A percentile compares a stretch with the other conserved stretches of the same genome.
These are phyloP conservation scores for Nebria salina DNA, from an alignment of 2,888 invertebrate genomes.

Conservation along the genomic window DNA sequence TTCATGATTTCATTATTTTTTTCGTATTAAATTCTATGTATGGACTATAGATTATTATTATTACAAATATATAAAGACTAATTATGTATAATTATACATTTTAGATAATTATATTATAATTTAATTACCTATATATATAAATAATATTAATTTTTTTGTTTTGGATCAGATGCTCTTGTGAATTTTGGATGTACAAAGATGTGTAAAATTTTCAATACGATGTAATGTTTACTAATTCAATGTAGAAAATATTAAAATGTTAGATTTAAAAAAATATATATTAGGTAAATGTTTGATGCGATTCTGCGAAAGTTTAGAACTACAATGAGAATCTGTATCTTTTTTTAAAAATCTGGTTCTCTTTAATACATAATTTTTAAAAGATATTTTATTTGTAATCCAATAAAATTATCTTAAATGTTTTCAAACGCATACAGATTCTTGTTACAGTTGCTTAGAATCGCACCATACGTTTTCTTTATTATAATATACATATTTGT, in stretches of 20 bases:
- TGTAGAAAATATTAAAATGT: slow-evolving; percentile 22
- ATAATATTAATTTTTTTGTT: slow-evolving; percentile 5
- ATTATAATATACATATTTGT: slow-evolving; percentile 37
- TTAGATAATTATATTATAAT: slow-evolving; percentile 39
- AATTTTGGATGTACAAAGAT: slow-evolving; percentile 38
- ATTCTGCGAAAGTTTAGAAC: too few relatives aligned
- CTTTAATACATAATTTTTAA: too few relatives aligned
- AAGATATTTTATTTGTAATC: too few relatives aligned
- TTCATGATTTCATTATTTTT: background rate
- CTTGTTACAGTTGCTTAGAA: too few relatives aligned
- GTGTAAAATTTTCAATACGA: slow-evolving; percentile 35
- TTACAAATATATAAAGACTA: slow-evolving; percentile 32
- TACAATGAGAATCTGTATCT: too few relatives aligned
- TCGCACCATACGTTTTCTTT: background rate
- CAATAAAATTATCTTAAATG: too few relatives aligned
- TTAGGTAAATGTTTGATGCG: background rate
- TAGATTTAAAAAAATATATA: background rate
- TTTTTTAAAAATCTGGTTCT: too few relatives aligned
- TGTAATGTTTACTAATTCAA: slow-evolving; percentile 36
- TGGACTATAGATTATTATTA: slow-evolving; percentile 12
- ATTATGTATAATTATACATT: slow-evolving; percentile 40
- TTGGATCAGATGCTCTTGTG: slow-evolving; percentile 13
- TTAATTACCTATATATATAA: slow-evolving; percentile 6
- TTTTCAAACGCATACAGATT: too few relatives aligned
- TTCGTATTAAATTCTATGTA: background rate